Evolutionary conservation across 2,888 invertebrate species (phyloP), one percentile per base, ranked within the genome.

Genomic region (Drosophila subsilvestris): DNA sequence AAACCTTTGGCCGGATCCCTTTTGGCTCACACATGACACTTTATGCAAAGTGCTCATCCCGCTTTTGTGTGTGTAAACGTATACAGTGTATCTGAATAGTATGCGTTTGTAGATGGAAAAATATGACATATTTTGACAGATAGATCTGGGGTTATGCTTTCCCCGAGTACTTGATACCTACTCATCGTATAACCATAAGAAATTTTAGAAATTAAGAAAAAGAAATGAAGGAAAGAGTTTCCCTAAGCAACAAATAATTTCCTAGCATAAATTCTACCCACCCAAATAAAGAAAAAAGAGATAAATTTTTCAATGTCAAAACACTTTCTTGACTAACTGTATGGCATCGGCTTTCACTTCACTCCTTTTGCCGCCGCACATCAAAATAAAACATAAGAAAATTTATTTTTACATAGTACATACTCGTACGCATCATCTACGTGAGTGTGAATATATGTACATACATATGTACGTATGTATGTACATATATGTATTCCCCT

Each of bases 321-420:
- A 37, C 0, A 37, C 37, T 37, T 37, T n/a, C 37, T n/a, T 12
- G 0, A n/a, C 7, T 7, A 37, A 37, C 37, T 37, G 37, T 37
- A 7, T 6, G 14, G 27, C 14, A 14, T 37, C 14, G 37, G 6
- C 32, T 14, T 32, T 9, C 9, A n/a, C n/a, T n/a, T n/a, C n/a
- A n/a, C n/a, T n/a, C 86, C 63, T 81, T 87, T 87, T 78, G 79
- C 63, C 74, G 47, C 79, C 77, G 70, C 78, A 70, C 84, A 88
- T 72, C 68, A 80, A 75, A 77, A 88, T 69, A 83, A 75, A 37
- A 63, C 80, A 72, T 53, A 62, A 61, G 62, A 58, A 74, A 76
- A 71, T 74, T 56, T 57, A 63, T 63, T 56, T 56, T 7, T 42
- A n/a, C 48, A 42, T 37, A n/a, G n/a, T 56, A 48, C 43, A 47